Evolutionary conservation across 1,140 invertebrate genomes (phyloP).

Genomic region (Heliconius himera): DNA sequence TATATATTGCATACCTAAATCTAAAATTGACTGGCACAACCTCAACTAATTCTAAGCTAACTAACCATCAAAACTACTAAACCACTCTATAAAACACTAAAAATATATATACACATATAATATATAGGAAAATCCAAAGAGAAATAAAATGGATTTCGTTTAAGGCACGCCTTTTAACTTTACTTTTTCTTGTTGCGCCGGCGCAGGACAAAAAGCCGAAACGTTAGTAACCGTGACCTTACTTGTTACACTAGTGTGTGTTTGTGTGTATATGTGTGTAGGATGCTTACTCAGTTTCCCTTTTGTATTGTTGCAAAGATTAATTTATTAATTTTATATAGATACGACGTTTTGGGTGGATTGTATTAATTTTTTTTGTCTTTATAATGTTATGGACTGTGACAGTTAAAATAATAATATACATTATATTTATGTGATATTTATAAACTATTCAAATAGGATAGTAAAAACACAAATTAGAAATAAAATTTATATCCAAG

Average conservation of each 20-base stretch:
- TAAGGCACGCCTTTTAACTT: conserved; percentile 5
- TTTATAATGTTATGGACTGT: neutral
- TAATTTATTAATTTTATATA: neutral
- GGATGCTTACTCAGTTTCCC: conserved; percentile 13
- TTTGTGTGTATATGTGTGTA: neutral
- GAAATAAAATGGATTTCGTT: conserved; percentile 11
- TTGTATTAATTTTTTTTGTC: neutral
- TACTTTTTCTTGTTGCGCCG: conserved; percentile 15
- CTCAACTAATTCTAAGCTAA: neutral
- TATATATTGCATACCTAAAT: no score
- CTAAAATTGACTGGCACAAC: no score
- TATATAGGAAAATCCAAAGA: neutral
- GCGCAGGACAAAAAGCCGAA: conserved; percentile 46
- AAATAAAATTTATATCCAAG: no score
- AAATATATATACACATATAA: neutral
- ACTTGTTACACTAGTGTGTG: conserved; percentile 44
- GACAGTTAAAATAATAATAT: no score
- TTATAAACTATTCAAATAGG: no score
- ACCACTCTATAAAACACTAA: neutral
- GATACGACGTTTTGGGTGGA: neutral
- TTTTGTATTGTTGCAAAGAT: conserved; percentile 10
- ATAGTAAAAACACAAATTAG: no score
- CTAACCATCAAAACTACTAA: neutral
- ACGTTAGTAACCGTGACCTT: conserved; percentile 66
- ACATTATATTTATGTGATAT: no score